Evolutionary conservation across 2,888 invertebrate species (phyloP).

Genomic region (Polydrusus pterygomalis): DNA sequence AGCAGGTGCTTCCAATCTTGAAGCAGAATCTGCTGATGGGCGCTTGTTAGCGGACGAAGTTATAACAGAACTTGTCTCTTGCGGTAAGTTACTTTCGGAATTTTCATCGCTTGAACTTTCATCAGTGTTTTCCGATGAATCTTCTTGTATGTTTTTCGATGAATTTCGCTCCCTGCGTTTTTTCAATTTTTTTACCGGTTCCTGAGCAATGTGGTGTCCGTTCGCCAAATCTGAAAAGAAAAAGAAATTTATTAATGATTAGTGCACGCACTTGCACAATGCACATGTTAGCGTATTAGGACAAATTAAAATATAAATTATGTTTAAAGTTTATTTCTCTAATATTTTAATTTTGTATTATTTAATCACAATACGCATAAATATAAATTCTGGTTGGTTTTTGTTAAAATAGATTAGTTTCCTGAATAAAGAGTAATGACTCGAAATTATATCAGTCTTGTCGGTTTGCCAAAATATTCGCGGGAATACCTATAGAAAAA

Average conservation of each 20-base stretch:
- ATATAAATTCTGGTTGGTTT: not conserved
- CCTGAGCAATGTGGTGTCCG: constrained; percentile 31
- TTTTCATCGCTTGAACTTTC: constrained; percentile 47
- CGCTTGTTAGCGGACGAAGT: not conserved
- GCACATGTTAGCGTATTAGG: not conserved
- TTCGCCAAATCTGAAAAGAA: constrained; percentile 47
- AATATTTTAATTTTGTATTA: not conserved
- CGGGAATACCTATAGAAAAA: constrained; percentile 12
- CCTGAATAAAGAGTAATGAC: constrained; percentile 31
- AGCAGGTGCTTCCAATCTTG: constrained; percentile 25
- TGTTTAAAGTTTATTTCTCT: no score
- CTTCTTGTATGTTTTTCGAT: constrained; percentile 59
- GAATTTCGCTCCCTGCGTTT: constrained; percentile 64
- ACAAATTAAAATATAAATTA: not conserved
- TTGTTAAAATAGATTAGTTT: constrained; percentile 10
- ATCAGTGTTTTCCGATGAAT: constrained; percentile 63
- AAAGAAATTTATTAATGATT: not conserved
- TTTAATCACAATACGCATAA: not conserved
- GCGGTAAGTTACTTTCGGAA: not conserved
- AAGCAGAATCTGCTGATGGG: constrained; percentile 33
- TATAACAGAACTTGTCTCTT: not conserved
- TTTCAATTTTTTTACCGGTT: constrained; percentile 59
- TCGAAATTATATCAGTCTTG: constrained; percentile 27
- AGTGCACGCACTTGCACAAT: no score
- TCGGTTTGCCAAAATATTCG: constrained; percentile 26